Conservation (phyloP, 2,113 vertebrate genomes). For the Oreotrochilus melanogaster region DNA sequence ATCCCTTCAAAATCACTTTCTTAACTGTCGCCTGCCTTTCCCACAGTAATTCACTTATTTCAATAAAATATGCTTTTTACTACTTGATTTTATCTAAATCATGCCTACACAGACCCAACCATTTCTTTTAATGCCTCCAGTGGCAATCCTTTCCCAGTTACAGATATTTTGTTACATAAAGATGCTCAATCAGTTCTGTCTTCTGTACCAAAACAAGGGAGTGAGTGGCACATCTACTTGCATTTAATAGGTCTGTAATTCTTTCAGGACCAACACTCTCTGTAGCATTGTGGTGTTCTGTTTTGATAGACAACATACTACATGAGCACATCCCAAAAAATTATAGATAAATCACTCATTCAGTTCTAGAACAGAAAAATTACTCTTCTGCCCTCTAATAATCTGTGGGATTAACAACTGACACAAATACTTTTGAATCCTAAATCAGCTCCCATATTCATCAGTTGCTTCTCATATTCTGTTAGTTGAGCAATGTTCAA, state of each 20-base stretch:
- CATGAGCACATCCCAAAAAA: not conserved
- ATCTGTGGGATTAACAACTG: not conserved
- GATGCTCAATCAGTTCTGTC: not conserved
- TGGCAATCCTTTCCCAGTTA: not conserved
- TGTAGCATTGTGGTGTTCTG: not conserved
- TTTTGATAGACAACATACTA: not conserved
- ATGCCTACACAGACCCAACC: fast-evolving
- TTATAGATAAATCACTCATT: not conserved
- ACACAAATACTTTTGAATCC: not conserved
- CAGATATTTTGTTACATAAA: not conserved
- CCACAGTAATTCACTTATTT: not conserved
- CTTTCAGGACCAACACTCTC: not conserved
- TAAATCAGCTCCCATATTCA: not conserved
- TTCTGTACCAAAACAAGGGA: not conserved
- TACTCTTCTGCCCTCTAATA: not conserved
- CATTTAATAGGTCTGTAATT: not conserved
- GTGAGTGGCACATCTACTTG: not conserved
- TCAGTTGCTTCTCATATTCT: not conserved
- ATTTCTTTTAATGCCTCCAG: not conserved
- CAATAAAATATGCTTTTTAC: not conserved
- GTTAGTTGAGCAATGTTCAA: not conserved
- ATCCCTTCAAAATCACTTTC: not conserved
- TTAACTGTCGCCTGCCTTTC: not conserved
- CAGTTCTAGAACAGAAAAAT: not conserved
- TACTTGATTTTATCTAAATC: conserved; percentile 5